Base-by-base conservation (phyloP, 2,797 vertebrate genomes). In the Astyanax mexicanus region DNA sequence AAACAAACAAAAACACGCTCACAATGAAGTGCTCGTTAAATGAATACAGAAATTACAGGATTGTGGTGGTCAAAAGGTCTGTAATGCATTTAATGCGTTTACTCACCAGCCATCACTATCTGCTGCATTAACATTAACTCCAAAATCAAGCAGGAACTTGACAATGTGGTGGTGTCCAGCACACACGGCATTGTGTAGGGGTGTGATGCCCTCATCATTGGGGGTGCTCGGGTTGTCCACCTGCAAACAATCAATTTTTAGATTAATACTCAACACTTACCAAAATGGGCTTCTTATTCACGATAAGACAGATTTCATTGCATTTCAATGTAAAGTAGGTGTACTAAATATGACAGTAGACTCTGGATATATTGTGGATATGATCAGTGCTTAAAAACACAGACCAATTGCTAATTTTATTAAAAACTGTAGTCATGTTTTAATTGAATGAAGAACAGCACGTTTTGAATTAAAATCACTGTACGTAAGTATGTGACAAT, bases 91-190 rank as follows among this genome's bases (percentile, higher is more conserved):
- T 72, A 40, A 52, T 10, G 2, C n/a, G 1, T n/a, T n/a, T 35
- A 45, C 96, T 94, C 86, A 99, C 98, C 98, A 99, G 82, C 98
- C 98, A 0, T 99, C 98, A 0, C 98, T 99, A 82, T 99, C 98
- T 0, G 98, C 96, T 1, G 98, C 98, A 0, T 99, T 99, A 80
- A 99, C 98, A 4, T 99, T 99, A 61, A 99, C 98, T 1, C 97
- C 98, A 1, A 99, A 99, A 87, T 99, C 98, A n/a, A 99, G 92
- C 74, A 99, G 91, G 89, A 99, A 98, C 89, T 96, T 98, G 66
- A 98, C 97, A 5, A 99, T 99, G 84, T 99, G 98, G 86, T 98
- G 98, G 88, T 99, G 98, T 57, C 98, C 98, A 0, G 98, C 98
- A 5, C 98, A 99, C 79, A 99, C 98, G 0, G 98, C 93, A 0